phyloP scores from a whole-genome alignment of 2,888 invertebrate species.

The Carpatolechia fugitivella region DNA sequence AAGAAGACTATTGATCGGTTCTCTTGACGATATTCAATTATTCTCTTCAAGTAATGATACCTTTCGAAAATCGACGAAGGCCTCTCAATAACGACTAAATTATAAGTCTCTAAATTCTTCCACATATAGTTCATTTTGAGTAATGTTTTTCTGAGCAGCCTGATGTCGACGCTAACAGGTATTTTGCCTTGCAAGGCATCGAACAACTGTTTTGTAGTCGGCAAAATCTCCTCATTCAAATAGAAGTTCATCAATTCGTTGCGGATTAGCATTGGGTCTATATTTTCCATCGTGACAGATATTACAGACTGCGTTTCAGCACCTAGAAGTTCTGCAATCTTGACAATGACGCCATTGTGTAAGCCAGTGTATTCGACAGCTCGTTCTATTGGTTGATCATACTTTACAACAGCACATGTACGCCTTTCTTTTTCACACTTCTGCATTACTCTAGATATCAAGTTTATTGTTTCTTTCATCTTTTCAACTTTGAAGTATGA shows the following conservation, averaged over 20 bases:
- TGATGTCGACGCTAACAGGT: slow-evolving; percentile 35
- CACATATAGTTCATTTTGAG: slow-evolving; percentile 40
- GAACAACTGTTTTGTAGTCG: slow-evolving; percentile 33
- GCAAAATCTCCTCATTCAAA: slow-evolving; percentile 25
- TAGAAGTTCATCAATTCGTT: slow-evolving; percentile 29
- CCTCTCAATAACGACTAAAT: slow-evolving; percentile 39
- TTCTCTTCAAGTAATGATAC: slow-evolving; percentile 35
- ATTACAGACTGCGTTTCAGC: too few relatives aligned
- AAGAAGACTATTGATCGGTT: slow-evolving; percentile 31
- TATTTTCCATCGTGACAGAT: background rate
- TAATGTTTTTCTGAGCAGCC: slow-evolving; percentile 35
- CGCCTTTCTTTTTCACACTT: slow-evolving; percentile 4
- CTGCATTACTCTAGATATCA: background rate
- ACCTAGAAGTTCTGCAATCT: background rate
- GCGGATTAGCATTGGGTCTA: slow-evolving; percentile 34
- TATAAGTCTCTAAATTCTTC: slow-evolving; percentile 25
- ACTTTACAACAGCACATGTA: background rate
- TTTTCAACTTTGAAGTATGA: background rate
- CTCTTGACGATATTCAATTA: slow-evolving; percentile 24
- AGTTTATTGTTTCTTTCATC: slow-evolving; percentile 1
- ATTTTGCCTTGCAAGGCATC: slow-evolving; percentile 24
- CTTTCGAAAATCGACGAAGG: slow-evolving; percentile 41
- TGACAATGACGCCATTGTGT: background rate
- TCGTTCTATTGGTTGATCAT: background rate
- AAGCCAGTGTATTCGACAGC: slow-evolving; percentile 1